These are phyloP conservation scores for Crocidura indochinensis DNA, from an alignment of 2,797 vertebrate species.

Conservation along the genomic window DNA sequence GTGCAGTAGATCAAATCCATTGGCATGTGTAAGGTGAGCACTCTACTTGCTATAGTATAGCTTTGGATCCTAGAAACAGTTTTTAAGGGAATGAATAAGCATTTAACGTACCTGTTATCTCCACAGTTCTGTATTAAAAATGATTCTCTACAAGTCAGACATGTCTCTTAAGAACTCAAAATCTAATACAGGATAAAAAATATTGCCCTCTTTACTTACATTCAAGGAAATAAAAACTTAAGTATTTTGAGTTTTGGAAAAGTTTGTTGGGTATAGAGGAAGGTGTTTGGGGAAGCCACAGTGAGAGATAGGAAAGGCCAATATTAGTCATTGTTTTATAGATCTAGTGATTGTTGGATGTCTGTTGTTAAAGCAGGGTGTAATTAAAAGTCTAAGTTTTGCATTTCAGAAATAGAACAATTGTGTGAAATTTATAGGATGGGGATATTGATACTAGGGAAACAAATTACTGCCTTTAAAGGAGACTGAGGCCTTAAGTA, in stretches of 20 bases:
- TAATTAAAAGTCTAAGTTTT: background rate
- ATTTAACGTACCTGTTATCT: background rate
- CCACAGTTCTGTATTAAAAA: background rate
- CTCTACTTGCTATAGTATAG: too few species aligned
- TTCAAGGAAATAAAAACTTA: background rate
- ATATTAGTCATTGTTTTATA: background rate
- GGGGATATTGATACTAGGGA: background rate
- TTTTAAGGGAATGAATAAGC: background rate
- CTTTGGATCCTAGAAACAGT: too few species aligned
- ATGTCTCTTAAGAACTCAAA: background rate
- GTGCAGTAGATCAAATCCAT: too few species aligned
- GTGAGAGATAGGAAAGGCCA: background rate
- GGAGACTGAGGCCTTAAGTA: background rate
- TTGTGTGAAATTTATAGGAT: background rate
- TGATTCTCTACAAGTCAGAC: too few species aligned
- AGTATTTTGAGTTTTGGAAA: background rate
- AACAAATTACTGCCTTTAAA: background rate
- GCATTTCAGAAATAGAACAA: background rate
- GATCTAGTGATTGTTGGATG: background rate
- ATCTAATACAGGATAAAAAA: background rate
- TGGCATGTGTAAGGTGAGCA: too few species aligned
- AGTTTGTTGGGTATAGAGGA: background rate
- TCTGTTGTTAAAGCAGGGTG: background rate
- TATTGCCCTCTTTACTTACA: background rate
- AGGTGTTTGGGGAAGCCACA: background rate